These are phyloP conservation scores for Lepidochrysops patricia DNA, from an alignment of 2,888 invertebrate genomes.

Conservation along the genomic window DNA sequence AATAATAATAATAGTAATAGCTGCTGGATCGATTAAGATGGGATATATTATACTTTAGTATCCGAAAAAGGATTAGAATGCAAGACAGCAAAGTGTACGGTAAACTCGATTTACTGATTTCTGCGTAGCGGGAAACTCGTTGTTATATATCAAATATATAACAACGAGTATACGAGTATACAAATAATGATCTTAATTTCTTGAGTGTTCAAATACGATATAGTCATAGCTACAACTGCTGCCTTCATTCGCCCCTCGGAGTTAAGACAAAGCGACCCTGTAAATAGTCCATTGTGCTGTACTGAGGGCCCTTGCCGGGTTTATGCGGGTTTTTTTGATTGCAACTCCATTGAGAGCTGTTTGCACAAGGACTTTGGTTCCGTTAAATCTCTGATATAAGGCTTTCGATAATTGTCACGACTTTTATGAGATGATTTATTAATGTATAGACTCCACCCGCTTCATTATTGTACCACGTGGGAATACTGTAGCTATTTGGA, in stretches of 20 bases:
- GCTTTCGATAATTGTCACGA: neutral
- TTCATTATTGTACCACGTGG: too few relatives aligned
- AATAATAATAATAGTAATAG: too few relatives aligned
- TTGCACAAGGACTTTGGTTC: slow-evolving; percentile 22
- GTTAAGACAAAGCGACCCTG: slow-evolving; percentile 49
- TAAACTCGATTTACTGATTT: too few relatives aligned
- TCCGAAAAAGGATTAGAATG: too few relatives aligned
- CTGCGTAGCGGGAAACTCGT: too few relatives aligned
- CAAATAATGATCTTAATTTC: neutral
- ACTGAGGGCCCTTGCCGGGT: slow-evolving; percentile 46
- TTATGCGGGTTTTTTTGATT: slow-evolving; percentile 42
- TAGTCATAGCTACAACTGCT: slow-evolving; percentile 19
- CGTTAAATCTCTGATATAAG: slow-evolving; percentile 24
- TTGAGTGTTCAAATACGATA: slow-evolving; percentile 17
- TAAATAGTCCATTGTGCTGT: slow-evolving; percentile 62
- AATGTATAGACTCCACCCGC: too few relatives aligned
- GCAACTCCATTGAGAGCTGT: slow-evolving; percentile 29
- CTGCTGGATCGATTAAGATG: too few relatives aligned
- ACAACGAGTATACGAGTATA: too few relatives aligned
- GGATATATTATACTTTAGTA: too few relatives aligned
- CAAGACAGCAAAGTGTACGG: too few relatives aligned
- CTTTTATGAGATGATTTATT: neutral
- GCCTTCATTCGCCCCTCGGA: slow-evolving; percentile 34
- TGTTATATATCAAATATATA: too few relatives aligned
- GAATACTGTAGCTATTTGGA: too few relatives aligned